These are phyloP conservation scores for Melipona bicolor DNA, from an alignment of 2,888 invertebrate species.

Conservation along the genomic window DNA sequence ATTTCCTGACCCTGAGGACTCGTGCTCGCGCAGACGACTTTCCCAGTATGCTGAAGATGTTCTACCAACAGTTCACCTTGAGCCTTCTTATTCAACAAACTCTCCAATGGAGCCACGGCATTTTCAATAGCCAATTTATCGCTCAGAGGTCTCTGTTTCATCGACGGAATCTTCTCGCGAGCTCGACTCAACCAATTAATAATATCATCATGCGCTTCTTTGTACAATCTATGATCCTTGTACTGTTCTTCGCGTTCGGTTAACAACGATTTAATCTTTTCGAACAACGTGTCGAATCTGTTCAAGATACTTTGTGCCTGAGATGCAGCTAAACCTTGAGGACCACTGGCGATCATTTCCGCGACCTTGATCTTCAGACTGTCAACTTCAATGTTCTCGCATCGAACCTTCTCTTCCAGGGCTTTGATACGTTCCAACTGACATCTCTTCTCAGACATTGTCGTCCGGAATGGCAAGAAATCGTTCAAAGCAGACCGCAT, in stretches of 20 bases:
- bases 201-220: slow-evolving; percentile 95
- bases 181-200: slow-evolving; percentile 95
- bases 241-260: slow-evolving; percentile 93
- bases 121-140: slow-evolving; percentile 96
- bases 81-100: slow-evolving; percentile 94
- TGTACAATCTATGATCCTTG: slow-evolving; percentile 94
- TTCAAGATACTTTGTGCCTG: slow-evolving; percentile 94
- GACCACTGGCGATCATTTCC: slow-evolving; percentile 94
- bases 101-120: slow-evolving; percentile 94
- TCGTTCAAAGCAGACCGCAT: slow-evolving; percentile 91
- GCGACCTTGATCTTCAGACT: slow-evolving; percentile 92
- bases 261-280: slow-evolving; percentile 89
- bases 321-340: slow-evolving; percentile 92
- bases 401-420: slow-evolving; percentile 94
- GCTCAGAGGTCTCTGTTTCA: slow-evolving; percentile 93
- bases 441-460: slow-evolving; percentile 93
- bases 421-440: slow-evolving; percentile 94
- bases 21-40: slow-evolving; percentile 93
- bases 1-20: slow-evolving; percentile 91
- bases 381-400: slow-evolving; percentile 96
- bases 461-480: slow-evolving; percentile 90
- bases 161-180: slow-evolving; percentile 94
- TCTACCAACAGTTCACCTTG: slow-evolving; percentile 95
- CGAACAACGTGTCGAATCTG: slow-evolving; percentile 92
- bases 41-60: slow-evolving; percentile 94